phyloP scores from a whole-genome alignment of 2,797 vertebrate genomes.

The Yasuhikotakia modesta region DNA sequence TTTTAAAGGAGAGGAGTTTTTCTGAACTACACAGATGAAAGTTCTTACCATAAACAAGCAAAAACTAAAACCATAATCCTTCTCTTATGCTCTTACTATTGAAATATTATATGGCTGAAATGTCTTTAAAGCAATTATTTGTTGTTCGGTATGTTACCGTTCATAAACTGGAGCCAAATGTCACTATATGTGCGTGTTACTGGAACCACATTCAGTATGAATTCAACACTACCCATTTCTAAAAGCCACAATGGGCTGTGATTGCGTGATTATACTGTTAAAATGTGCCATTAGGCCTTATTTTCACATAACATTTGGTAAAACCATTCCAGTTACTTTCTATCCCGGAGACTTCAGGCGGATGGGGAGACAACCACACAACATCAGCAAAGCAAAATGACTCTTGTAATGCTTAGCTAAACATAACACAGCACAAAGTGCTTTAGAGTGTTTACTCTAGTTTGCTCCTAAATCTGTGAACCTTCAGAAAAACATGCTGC shows the following conservation, averaged over 20 bases:
- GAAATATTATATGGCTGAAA: constrained; percentile 22
- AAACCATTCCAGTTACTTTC: background rate
- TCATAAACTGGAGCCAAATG: constrained; percentile 39
- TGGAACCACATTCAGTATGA: constrained; percentile 26
- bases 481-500: constrained; percentile 48
- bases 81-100: background rate
- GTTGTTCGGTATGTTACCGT: constrained; percentile 2
- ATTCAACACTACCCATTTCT: constrained; percentile 49
- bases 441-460: constrained; percentile 62
- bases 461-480: constrained; percentile 52
- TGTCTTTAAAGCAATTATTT: background rate
- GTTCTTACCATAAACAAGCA: background rate
- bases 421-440: constrained; percentile 53
- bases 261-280: constrained; percentile 33
- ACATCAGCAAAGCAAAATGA: background rate
- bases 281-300: background rate
- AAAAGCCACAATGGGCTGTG: constrained; percentile 15
- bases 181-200: constrained; percentile 44
- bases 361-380: background rate
- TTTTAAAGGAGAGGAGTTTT: background rate
- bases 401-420: constrained; percentile 27
- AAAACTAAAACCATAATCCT: background rate
- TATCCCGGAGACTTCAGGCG: background rate
- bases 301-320: background rate
- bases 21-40: background rate